These are phyloP conservation scores for Phlogophora meticulosa DNA, from an alignment of 2,888 invertebrate species.

Conservation along the genomic window DNA sequence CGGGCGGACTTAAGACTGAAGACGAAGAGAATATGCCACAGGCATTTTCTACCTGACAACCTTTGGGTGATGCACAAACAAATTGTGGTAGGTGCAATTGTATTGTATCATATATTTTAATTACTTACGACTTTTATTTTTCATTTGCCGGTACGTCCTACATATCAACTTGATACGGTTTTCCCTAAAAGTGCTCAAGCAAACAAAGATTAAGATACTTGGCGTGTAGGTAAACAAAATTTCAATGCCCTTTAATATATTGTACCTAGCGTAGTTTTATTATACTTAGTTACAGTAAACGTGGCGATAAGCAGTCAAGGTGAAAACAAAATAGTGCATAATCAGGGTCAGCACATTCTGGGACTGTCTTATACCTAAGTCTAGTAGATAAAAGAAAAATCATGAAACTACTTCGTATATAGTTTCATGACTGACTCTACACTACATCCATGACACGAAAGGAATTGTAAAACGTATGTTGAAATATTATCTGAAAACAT, in stretches of 20 bases:
- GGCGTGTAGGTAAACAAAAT: conserved; percentile 62
- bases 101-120: too few relatives aligned
- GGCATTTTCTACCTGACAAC: too few relatives aligned
- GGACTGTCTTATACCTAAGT: neutral
- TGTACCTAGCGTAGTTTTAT: conserved; percentile 48
- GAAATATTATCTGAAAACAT: neutral
- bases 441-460: too few relatives aligned
- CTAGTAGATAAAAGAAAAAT: too few relatives aligned
- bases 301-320: conserved; percentile 75
- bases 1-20: too few relatives aligned
- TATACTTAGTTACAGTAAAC: conserved; percentile 63
- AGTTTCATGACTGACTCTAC: too few relatives aligned
- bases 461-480: too few relatives aligned
- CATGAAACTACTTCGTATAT: too few relatives aligned
- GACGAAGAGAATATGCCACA: too few relatives aligned
- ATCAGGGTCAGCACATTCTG: conserved; percentile 48
- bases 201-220: conserved; percentile 69
- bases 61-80: too few relatives aligned
- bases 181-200: conserved; percentile 61
- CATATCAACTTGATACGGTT: conserved; percentile 48
- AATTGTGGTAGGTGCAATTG: conserved; percentile 3
- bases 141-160: conserved; percentile 19
- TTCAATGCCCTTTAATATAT: conserved; percentile 70
- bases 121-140: neutral
- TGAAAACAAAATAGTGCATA: conserved; percentile 61